These are phyloP conservation scores for Apamea anceps DNA, from an alignment of 2,888 invertebrate species.

Conservation along the genomic window DNA sequence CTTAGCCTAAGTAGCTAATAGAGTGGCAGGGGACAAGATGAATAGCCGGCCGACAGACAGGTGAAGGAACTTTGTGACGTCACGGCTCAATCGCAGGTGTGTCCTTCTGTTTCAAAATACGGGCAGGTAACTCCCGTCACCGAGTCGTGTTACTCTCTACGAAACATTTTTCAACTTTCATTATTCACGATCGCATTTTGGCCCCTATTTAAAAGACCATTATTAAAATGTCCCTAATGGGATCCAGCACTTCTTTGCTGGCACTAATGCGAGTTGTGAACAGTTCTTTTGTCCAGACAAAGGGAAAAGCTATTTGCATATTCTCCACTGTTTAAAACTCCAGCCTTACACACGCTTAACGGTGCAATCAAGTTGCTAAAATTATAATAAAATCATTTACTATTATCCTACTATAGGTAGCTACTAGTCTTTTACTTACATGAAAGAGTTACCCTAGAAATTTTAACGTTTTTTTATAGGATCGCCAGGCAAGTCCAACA, in stretches of 20 bases:
- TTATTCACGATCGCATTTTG: constrained; percentile 65
- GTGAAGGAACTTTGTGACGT: constrained; percentile 82
- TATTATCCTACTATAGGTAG: neutral
- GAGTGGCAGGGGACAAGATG: constrained; percentile 70
- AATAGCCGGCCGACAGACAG: constrained; percentile 75
- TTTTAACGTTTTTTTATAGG: constrained; percentile 12
- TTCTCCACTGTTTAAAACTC: constrained; percentile 72
- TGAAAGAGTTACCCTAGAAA: constrained; percentile 7
- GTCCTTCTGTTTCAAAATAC: constrained; percentile 73
- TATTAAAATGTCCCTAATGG: constrained; percentile 77
- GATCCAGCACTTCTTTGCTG: constrained; percentile 73
- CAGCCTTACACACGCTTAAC: constrained; percentile 69
- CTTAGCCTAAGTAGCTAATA: constrained; percentile 69
- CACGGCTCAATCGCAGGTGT: constrained; percentile 78
- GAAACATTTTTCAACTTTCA: constrained; percentile 67
- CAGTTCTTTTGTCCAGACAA: constrained; percentile 78
- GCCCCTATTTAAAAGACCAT: constrained; percentile 70
- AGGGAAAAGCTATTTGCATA: constrained; percentile 78
- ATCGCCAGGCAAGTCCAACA: constrained; percentile 45
- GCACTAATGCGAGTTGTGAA: constrained; percentile 80
- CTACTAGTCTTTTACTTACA: neutral
- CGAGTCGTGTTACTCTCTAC: constrained; percentile 54
- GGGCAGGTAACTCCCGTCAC: constrained; percentile 67
- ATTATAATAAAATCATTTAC: constrained; percentile 45
- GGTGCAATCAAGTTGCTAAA: constrained; percentile 62